Percentiles rank a stretch among this genome's conserved stretches.
phyloP scores from a whole-genome alignment of 2,888 invertebrate genomes.

The Seira musarum region DNA sequence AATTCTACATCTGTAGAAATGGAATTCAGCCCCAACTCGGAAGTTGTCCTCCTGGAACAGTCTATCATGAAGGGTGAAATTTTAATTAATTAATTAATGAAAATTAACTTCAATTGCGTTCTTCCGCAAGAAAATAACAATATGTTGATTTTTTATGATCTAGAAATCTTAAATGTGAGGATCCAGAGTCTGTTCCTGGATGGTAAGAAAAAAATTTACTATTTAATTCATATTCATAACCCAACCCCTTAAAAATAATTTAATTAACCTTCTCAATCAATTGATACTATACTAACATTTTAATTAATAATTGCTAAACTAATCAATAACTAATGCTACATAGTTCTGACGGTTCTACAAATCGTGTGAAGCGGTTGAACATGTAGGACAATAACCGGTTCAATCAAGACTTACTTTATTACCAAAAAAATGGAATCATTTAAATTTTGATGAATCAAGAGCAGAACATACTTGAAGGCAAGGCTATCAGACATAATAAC shows the following conservation, averaged over 20 bases:
- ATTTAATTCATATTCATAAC: background rate
- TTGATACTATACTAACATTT: background rate
- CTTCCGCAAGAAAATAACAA: no score
- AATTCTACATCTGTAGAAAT: slow-evolving; percentile 72
- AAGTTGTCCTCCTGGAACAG: slow-evolving; percentile 71
- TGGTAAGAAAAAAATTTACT: slow-evolving; percentile 70
- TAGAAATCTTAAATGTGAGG: no score
- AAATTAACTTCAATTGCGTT: slow-evolving; percentile 70
- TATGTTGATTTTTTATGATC: no score
- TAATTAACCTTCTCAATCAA: slow-evolving; percentile 24
- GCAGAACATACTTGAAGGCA: slow-evolving; percentile 13
- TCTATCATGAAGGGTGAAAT: slow-evolving; percentile 71
- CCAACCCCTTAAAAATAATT: slow-evolving; percentile 6
- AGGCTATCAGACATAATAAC: background rate
- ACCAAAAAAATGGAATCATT: slow-evolving; percentile 49
- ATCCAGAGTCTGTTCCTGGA: slow-evolving; percentile 71
- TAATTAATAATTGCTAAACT: background rate
- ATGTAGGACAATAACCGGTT: slow-evolving; percentile 53
- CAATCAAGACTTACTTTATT: slow-evolving; percentile 35
- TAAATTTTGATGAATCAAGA: slow-evolving; percentile 37
- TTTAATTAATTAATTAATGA: no score
- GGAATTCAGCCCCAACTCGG: slow-evolving; percentile 71
- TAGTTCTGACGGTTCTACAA: background rate
- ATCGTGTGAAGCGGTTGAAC: slow-evolving; percentile 11
- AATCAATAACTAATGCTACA: slow-evolving; percentile 1